Percentiles rank a stretch among this genome's conserved stretches.
Evolutionary conservation across 2,888 invertebrate species (phyloP).

Genomic region (Chrysodeixis includens): DNA sequence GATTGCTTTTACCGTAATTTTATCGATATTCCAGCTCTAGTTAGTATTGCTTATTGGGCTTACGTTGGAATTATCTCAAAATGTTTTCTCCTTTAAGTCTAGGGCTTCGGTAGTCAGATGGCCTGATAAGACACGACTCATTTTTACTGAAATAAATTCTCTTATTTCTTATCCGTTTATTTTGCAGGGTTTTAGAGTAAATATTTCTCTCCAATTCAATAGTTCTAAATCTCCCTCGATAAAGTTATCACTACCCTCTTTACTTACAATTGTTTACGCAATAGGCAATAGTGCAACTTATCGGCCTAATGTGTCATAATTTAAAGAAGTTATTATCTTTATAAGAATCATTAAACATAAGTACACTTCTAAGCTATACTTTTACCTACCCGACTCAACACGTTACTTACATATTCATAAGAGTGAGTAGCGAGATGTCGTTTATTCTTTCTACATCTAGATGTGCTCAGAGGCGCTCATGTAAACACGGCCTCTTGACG

Average conservation of each 20-base stretch:
- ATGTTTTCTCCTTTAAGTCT: not conserved
- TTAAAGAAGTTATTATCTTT: not conserved
- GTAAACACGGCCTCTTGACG: constrained; percentile 57
- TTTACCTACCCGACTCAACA: constrained; percentile 23
- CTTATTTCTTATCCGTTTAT: not conserved
- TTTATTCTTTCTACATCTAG: constrained; percentile 53
- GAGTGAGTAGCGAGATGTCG: constrained; percentile 47
- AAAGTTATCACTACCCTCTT: no score
- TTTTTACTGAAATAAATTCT: not conserved
- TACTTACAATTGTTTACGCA: no score
- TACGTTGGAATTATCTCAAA: not conserved
- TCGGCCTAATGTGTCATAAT: not conserved
- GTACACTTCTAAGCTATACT: constrained; percentile 30
- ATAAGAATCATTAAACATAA: constrained; percentile 7
- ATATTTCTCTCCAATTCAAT: not conserved
- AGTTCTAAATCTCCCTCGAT: no score
- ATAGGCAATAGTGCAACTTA: not conserved
- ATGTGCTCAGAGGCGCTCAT: constrained; percentile 44
- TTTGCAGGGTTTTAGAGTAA: not conserved
- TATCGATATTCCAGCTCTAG: not conserved
- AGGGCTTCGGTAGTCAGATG: not conserved
- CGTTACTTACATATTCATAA: constrained; percentile 56
- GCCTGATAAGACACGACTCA: not conserved
- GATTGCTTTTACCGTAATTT: constrained; percentile 34
- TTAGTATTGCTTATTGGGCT: not conserved